Evolutionary conservation across 2,113 vertebrate species (phyloP).

Genomic region (Neogale vison): DNA sequence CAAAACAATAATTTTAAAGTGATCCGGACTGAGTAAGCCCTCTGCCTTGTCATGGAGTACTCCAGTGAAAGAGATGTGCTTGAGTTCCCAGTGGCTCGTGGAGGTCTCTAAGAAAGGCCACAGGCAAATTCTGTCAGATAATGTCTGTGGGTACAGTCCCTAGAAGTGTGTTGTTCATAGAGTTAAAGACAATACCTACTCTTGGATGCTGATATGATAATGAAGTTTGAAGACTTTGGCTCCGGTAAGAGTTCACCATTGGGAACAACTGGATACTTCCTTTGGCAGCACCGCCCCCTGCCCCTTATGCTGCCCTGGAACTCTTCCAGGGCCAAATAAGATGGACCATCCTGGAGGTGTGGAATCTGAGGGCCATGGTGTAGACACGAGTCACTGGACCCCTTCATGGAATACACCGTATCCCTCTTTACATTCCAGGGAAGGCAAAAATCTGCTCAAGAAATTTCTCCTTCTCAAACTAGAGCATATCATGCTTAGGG

Average conservation of each 20-base stretch:
- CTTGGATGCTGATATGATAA: no score
- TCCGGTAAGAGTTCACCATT: no score
- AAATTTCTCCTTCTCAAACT: no score
- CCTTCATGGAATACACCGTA: conserved; percentile 86
- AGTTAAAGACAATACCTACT: no score
- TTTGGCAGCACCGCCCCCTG: no score
- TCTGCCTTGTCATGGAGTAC: neutral
- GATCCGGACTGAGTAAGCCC: neutral
- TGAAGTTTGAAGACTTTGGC: no score
- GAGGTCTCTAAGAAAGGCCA: conserved; percentile 93
- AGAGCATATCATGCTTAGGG: no score
- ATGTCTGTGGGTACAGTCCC: no score
- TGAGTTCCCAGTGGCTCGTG: conserved; percentile 90
- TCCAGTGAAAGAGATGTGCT: neutral
- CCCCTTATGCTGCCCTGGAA: conserved; percentile 88
- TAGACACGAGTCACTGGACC: conserved; percentile 89
- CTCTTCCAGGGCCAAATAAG: conserved; percentile 92
- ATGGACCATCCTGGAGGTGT: conserved; percentile 86
- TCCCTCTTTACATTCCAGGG: conserved; percentile 92
- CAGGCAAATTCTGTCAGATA: no score
- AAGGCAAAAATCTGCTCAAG: conserved; percentile 92
- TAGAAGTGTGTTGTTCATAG: no score
- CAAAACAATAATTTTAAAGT: conserved; percentile 82
- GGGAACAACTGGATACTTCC: no score
- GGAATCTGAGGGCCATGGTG: conserved; percentile 91